A percentile compares a stretch with the other conserved stretches of the same genome.
Conservation (phyloP, 2,888 invertebrate genomes). For the Synanthedon formicaeformis region DNA sequence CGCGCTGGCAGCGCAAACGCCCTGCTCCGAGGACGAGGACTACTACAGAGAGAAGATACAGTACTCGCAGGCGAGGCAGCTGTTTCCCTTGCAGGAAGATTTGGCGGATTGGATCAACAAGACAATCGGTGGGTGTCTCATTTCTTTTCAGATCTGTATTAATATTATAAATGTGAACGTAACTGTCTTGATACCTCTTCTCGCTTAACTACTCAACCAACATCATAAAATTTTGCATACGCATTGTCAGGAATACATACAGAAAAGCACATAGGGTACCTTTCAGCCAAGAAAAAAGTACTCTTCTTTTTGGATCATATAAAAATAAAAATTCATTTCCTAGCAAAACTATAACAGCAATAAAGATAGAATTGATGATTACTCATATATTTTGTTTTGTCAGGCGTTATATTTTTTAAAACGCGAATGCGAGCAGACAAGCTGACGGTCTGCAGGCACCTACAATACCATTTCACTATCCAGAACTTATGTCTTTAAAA, state of each 20-base stretch:
- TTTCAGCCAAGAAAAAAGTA: background rate
- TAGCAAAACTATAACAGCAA: too few relatives aligned
- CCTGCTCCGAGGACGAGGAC: slow-evolving; percentile 72
- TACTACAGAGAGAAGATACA: slow-evolving; percentile 80
- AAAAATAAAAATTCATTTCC: too few relatives aligned
- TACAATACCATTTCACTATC: too few relatives aligned
- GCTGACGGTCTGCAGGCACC: background rate
- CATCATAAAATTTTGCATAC: too few relatives aligned
- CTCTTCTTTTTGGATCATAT: too few relatives aligned
- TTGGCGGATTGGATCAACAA: slow-evolving; percentile 90
- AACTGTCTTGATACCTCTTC: background rate
- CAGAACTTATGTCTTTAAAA: too few relatives aligned
- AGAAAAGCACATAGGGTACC: background rate
- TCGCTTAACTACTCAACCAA: slow-evolving; percentile 1
- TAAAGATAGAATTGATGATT: too few relatives aligned
- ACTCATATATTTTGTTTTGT: too few relatives aligned
- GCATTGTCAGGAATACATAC: too few relatives aligned
- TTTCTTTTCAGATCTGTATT: slow-evolving; percentile 12
- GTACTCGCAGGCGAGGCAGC: slow-evolving; percentile 81
- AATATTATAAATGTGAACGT: background rate
- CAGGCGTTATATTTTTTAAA: too few relatives aligned
- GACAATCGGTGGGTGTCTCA: slow-evolving; percentile 75
- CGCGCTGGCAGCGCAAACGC: slow-evolving; percentile 63
- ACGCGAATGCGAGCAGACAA: too few relatives aligned
- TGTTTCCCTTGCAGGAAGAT: slow-evolving; percentile 87